Conservation (phyloP, 2,888 invertebrate species). For the Gastrophysa polygoni region DNA sequence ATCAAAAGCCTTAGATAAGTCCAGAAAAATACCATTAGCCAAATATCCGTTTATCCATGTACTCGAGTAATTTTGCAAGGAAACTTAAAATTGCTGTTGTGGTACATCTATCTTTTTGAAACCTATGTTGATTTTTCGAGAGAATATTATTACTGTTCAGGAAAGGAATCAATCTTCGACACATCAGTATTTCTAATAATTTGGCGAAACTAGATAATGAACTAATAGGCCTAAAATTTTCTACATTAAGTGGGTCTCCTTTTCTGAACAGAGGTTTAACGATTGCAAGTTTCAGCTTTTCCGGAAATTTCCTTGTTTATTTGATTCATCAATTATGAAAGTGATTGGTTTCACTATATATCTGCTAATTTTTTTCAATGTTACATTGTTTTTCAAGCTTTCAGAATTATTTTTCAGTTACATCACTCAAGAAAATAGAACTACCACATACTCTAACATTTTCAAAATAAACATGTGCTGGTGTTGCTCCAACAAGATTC, state of each 20-base stretch:
- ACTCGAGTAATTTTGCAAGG: not conserved
- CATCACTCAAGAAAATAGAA: not conserved
- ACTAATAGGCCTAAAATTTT: not conserved
- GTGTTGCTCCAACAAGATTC: not conserved
- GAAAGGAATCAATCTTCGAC: not conserved
- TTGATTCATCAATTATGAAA: too few relatives aligned
- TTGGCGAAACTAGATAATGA: not conserved
- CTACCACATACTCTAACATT: not conserved
- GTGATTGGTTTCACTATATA: not conserved
- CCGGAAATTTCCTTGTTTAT: not conserved
- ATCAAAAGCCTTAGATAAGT: not conserved
- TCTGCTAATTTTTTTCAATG: not conserved
- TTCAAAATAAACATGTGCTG: not conserved
- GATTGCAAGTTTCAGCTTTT: not conserved
- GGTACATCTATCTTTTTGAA: not conserved
- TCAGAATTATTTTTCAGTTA: not conserved
- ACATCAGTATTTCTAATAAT: not conserved
- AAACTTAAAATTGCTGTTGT: not conserved
- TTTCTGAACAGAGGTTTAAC: not conserved
- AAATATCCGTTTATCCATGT: not conserved
- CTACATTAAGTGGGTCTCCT: not conserved
- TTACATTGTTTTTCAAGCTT: conserved; percentile 3
- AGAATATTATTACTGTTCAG: not conserved
- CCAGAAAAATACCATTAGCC: not conserved
- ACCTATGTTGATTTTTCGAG: not conserved